Evolutionary conservation across 2,797 vertebrate genomes (phyloP).

Genomic region (Poecilia wingei): DNA sequence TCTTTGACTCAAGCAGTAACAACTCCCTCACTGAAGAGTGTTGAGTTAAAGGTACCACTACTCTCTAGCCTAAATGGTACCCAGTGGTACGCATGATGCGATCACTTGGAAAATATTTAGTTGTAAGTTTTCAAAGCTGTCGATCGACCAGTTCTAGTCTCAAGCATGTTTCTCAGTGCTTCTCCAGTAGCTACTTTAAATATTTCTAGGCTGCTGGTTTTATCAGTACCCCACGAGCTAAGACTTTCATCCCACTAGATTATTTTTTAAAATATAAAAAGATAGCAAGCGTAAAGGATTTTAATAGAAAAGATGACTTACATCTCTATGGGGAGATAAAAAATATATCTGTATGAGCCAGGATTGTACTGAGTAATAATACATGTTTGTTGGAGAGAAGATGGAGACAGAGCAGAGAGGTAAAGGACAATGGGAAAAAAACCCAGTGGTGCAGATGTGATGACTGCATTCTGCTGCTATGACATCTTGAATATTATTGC

Average conservation of each 20-base stretch:
- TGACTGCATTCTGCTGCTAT: background rate
- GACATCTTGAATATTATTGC: background rate
- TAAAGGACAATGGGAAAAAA: background rate
- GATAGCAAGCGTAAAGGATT: background rate
- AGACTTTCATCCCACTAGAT: background rate
- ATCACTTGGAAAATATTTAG: background rate
- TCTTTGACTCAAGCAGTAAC: background rate
- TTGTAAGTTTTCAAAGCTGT: background rate
- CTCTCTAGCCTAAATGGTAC: no score
- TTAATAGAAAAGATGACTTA: background rate
- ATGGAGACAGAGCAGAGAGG: background rate
- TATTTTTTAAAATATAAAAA: background rate
- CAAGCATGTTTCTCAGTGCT: background rate
- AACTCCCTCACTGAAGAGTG: background rate
- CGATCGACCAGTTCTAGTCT: background rate
- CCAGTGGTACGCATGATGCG: background rate
- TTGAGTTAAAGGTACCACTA: background rate
- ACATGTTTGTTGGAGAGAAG: background rate
- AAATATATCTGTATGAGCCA: background rate
- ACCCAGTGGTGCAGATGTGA: background rate
- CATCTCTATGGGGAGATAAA: background rate
- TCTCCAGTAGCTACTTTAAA: background rate
- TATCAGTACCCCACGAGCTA: background rate
- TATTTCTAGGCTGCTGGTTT: background rate
- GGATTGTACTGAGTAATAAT: background rate